phyloP scores from a whole-genome alignment of 2,888 invertebrate genomes.

The Agrochola macilenta region DNA sequence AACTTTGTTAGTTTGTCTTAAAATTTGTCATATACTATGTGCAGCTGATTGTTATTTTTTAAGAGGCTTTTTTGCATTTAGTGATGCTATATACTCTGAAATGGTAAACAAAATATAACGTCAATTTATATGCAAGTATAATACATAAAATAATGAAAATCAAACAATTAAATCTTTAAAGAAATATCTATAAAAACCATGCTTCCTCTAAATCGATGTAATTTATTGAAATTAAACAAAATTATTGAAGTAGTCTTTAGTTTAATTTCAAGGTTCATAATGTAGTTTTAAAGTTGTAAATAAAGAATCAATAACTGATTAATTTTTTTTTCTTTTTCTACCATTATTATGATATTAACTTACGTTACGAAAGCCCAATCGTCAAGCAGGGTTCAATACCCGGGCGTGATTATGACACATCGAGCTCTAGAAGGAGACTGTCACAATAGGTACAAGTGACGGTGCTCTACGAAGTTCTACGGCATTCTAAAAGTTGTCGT shows the following conservation, averaged over 20 bases:
- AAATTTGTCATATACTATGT: conserved; percentile 62
- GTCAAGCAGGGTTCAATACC: conserved; percentile 23
- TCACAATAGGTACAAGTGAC: not conserved
- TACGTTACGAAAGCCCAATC: conserved; percentile 18
- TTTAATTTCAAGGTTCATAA: not conserved
- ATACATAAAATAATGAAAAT: conserved; percentile 35
- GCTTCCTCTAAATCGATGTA: not conserved
- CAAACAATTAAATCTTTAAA: not conserved
- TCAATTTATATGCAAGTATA: conserved; percentile 45
- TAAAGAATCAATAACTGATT: not conserved
- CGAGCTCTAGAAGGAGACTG: not conserved
- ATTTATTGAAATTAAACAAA: conserved; percentile 18
- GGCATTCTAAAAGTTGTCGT: no score
- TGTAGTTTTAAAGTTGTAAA: not conserved
- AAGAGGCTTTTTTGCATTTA: conserved; percentile 80
- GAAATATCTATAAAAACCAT: not conserved
- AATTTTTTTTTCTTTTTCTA: not conserved
- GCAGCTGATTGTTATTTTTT: conserved; percentile 84
- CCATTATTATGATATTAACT: not conserved
- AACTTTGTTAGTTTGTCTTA: conserved; percentile 60
- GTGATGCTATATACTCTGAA: conserved; percentile 89
- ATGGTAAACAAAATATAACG: conserved; percentile 82
- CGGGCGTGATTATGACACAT: not conserved
- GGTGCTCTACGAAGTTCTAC: not conserved
- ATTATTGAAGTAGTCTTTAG: not conserved